Evolutionary conservation across 2,113 vertebrate genomes (phyloP), one percentile per base, ranked within the genome.

Genomic region (Tachysurus fulvidraco): DNA sequence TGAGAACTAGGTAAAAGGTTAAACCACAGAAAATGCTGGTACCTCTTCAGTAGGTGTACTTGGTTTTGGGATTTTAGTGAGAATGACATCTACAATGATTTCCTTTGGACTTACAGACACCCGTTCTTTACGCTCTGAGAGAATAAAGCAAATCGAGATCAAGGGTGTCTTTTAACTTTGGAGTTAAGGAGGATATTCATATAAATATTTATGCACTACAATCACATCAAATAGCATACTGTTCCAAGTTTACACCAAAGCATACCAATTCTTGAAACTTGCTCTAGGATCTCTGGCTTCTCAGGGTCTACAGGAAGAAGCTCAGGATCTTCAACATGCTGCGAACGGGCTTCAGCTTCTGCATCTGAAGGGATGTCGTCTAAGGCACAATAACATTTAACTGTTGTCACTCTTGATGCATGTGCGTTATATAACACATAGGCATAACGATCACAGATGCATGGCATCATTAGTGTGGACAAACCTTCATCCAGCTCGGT

Each of bases 401-500:
- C 44, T 44, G n/a, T 17, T 85, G 55, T 89, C 62, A 79, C 3
- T 41, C 44, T 50, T 6, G 55, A 17, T 10, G 5, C 57, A 57
- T 12, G 36, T 3, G 5, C 41, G 10, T 59, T 60, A 19, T 4
- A 21, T 41, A n/a, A 65, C 12, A 41, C 36, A 64, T 10, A 46
- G 57, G 57, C 41, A 64, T 44, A 46, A 41, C 55, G 21, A 60
- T 36, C 8, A 54, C 71, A 64, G 41, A 21, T 54, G 54, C 57
- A 79, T 13, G 62, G 10, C 1, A 62, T 65, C 28, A 79, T 64
- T 17, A 60, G 67, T 10, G 11, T 73, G 28, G 28, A 80, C 87
- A 62, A 82, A 99, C 98, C 98, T 28, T 99, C 96, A 78, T 98
- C 98, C 93, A 97, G 93, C 89, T 98, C 97, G 41, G 97, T 97